Evolutionary conservation across 2,888 invertebrate species (phyloP).

Genomic region (Lathronympha strigana): DNA sequence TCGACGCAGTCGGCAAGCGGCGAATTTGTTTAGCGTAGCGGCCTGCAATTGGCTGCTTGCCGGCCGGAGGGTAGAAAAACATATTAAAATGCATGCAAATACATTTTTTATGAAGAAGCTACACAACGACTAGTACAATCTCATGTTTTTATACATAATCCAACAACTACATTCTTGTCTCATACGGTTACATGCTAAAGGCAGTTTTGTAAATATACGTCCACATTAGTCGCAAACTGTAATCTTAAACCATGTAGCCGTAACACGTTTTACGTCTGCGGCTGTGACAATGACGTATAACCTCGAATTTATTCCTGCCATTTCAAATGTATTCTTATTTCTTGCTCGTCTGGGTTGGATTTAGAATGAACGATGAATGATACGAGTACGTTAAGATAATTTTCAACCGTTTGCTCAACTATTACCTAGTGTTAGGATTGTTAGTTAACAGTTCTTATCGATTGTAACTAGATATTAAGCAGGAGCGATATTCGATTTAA

Average conservation of each 20-base stretch:
- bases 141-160: too few relatives aligned
- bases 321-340: not conserved
- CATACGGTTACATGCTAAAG: too few relatives aligned
- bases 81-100: too few relatives aligned
- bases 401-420: not conserved
- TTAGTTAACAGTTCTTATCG: not conserved
- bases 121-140: too few relatives aligned
- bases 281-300: conserved; percentile 2
- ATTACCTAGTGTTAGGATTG: not conserved
- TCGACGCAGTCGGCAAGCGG: too few relatives aligned
- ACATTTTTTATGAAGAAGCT: too few relatives aligned
- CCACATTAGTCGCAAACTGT: conserved; percentile 7
- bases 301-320: not conserved
- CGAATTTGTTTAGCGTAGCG: too few relatives aligned
- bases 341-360: not conserved
- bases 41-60: too few relatives aligned
- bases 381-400: not conserved
- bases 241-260: conserved; percentile 12
- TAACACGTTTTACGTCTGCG: conserved; percentile 19
- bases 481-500: not conserved
- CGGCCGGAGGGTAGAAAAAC: too few relatives aligned
- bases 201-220: conserved; percentile 8
- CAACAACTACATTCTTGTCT: too few relatives aligned
- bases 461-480: not conserved
- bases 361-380: not conserved